Conservation (phyloP, 1,140 invertebrate genomes). For the Drosophila mayri region DNA sequence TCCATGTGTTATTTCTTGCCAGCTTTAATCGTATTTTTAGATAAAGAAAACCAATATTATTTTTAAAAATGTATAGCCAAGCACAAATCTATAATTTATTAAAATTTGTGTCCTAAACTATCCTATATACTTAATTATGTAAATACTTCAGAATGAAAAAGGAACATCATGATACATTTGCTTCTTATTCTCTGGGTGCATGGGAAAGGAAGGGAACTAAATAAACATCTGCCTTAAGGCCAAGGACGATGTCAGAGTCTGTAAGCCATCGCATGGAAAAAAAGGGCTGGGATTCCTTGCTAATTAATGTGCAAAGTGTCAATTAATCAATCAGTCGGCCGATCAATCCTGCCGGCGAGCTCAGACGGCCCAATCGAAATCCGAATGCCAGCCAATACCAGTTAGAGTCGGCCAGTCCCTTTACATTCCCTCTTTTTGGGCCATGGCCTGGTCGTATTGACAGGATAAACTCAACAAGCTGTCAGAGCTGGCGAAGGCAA, state of each 20-base stretch:
- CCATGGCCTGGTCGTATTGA: constrained; percentile 54
- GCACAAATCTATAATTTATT: too few relatives aligned
- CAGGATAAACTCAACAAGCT: constrained; percentile 78
- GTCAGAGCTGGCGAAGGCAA: constrained; percentile 66
- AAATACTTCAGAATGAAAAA: not conserved
- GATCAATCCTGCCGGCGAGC: constrained; percentile 65
- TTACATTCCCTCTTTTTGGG: constrained; percentile 1
- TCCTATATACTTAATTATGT: not conserved
- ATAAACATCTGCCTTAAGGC: constrained; percentile 40
- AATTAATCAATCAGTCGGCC: constrained; percentile 79
- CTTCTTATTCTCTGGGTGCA: not conserved
- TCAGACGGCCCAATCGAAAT: constrained; percentile 44
- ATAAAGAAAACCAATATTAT: too few relatives aligned
- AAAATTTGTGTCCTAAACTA: too few relatives aligned
- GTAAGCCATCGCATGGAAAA: constrained; percentile 31
- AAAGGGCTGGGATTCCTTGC: constrained; percentile 31
- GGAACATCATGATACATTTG: not conserved
- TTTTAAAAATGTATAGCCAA: not conserved
- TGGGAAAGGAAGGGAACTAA: not conserved
- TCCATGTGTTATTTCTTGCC: not conserved
- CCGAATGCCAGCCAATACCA: constrained; percentile 39
- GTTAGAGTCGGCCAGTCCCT: constrained; percentile 18
- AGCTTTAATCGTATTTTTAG: not conserved
- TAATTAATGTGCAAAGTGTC: constrained; percentile 83
- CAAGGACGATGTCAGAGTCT: constrained; percentile 28